Evolutionary conservation across 2,888 invertebrate genomes (phyloP), one percentile per base, ranked within the genome.

Genomic region (Diaprepes abbreviatus): DNA sequence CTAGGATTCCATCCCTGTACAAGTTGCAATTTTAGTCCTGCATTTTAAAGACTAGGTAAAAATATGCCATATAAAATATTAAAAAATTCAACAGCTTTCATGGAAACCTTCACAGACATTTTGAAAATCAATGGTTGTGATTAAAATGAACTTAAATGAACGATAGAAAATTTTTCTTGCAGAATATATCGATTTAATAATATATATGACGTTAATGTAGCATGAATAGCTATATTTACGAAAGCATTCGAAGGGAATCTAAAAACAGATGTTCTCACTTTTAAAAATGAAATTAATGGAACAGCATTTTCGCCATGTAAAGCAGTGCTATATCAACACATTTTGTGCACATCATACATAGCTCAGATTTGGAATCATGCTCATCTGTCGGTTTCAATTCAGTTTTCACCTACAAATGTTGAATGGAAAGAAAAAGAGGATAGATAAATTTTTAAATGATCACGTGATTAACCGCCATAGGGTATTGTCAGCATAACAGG

Each of bases 161-260:
- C 54, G 12, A 10, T 54, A 12, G 69, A 72, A 66, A 57, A 68
- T 54, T 72, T 69, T 43, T 66, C 74, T 40, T 76, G 74, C 57
- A 59, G 66, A 33, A 66, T 76, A 63, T 75, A 73, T 65, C 55
- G 64, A 36, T 36, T 40, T 36, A 48, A 38, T 12, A 58, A n/a
- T n/a, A n/a, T n/a, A n/a, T n/a, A n/a, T n/a, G n/a, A 75, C 50
- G 66, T 76, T 12, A 74, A 76, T 73, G 67, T 65, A 19, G 72
- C 67, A 16, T 58, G 76, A 67, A 66, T 71, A 58, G 62, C 67
- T 38, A 43, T 67, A 33, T 74, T 75, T 45, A 68, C 57, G 19
- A 71, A 63, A 57, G 62, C 70, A 21, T 73, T 65, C 35, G 57
- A 55, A 48, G 19, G 16, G 19, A 48, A 7, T 10, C 16, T 50